A percentile compares a stretch with the other conserved stretches of the same genome.
Conservation (phyloP, 64 coral and sea anemone species). For the Montipora efflorescens region DNA sequence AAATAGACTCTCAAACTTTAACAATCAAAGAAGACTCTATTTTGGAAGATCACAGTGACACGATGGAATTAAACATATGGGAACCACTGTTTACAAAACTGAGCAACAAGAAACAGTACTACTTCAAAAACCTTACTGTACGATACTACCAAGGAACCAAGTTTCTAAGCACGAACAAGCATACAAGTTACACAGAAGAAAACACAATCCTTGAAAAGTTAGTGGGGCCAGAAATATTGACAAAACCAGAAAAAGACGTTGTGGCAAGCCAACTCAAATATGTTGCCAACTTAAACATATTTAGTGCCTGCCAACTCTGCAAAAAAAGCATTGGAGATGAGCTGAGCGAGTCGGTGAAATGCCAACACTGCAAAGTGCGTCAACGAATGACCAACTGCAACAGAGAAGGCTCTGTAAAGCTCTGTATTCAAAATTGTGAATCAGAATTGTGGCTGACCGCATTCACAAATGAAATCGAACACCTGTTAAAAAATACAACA, state of each 20-base stretch:
- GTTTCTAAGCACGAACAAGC: conserved; percentile 37
- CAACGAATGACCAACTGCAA: conserved; percentile 40
- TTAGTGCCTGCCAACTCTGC: conserved; percentile 43
- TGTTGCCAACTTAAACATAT: conserved; percentile 37
- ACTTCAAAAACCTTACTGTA: conserved; percentile 60
- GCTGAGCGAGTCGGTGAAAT: conserved; percentile 34
- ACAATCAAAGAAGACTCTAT: conserved; percentile 66
- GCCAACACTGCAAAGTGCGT: conserved; percentile 41
- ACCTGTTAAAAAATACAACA: conserved; percentile 1
- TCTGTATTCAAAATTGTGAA: conserved; percentile 36
- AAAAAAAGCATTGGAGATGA: conserved; percentile 11
- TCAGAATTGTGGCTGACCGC: conserved; percentile 50
- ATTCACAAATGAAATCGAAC: conserved; percentile 41
- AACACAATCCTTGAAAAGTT: conserved; percentile 41
- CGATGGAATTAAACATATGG: conserved; percentile 49
- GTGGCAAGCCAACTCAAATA: conserved; percentile 19
- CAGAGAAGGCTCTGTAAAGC: conserved; percentile 27
- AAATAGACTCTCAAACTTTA: conserved; percentile 32
- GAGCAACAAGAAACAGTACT: neutral
- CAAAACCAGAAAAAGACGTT: conserved; percentile 20
- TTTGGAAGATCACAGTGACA: conserved; percentile 24
- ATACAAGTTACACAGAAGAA: conserved; percentile 43
- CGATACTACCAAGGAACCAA: conserved; percentile 29
- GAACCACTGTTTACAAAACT: conserved; percentile 28
- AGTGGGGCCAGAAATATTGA: conserved; percentile 39